Evolutionary conservation across 2,797 vertebrate species (phyloP), one percentile per base, ranked within the genome.

Genomic region (Decapterus maruadsi): DNA sequence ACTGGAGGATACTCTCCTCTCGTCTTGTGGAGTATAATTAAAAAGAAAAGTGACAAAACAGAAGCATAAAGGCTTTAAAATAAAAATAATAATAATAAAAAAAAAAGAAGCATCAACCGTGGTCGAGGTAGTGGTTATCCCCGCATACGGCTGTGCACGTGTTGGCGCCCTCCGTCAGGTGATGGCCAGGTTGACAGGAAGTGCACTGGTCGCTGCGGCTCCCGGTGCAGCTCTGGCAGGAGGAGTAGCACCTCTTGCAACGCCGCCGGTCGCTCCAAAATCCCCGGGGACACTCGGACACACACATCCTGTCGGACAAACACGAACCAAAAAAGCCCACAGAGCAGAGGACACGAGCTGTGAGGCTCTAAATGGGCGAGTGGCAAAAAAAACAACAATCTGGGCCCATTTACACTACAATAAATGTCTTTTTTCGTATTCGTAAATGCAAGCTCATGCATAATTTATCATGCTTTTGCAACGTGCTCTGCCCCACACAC

Each of bases 181-280:
- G 94, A 88, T 96, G 95, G 14, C 96, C 96, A 16, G 94, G 90
- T 91, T 95, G 97, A 89, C 98, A 99, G 86, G 96, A 95, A 38
- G 95, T 94, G 88, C 98, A 99, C 86, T 99, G 97, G 91, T 99
- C 95, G 60, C 93, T 95, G 13, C 97, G 98, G 88, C 97, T 95
- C 64, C 98, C 98, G 3, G 96, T 93, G 94, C 98, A 99, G 61
- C 93, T 96, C 89, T 96, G 94, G 66, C 98, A 99, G 78, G 95
- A 95, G 19, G 96, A 94, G 43, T 90, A 97, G 81, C 97, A 99
- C 85, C 96, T 97, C 89, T 97, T 97, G 84, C 98, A 99, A 12
- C 96, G 91, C 22, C 91, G 90, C 2, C 88, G 94, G 85, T 95
- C 94, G 0, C 93, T 92, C 94, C 94, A 95, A 75, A 92, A 95